Evolutionary conservation across 2,888 invertebrate genomes (phyloP).

Genomic region (Cotesia congregata): DNA sequence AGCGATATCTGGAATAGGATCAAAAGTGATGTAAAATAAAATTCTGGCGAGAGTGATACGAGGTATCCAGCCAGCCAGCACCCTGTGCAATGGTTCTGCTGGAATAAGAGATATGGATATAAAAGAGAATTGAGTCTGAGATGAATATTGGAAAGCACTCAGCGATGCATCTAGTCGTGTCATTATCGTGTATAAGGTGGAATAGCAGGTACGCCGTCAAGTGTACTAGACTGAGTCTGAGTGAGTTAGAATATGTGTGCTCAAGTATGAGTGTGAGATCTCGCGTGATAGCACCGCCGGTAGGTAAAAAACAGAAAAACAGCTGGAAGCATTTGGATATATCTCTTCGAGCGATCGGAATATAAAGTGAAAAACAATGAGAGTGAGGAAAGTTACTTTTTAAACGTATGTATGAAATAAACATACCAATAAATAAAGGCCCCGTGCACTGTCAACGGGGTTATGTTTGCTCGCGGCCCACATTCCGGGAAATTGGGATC

Average conservation of each 20-base stretch:
- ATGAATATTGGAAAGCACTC: constrained; percentile 53
- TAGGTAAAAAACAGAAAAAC: constrained; percentile 43
- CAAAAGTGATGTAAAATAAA: neutral
- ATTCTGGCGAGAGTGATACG: neutral
- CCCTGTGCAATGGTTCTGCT: neutral
- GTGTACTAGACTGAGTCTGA: constrained; percentile 30
- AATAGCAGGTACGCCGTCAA: constrained; percentile 47
- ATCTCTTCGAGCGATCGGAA: constrained; percentile 49
- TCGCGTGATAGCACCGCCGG: neutral
- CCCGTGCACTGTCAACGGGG: too few species aligned
- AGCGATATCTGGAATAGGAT: neutral
- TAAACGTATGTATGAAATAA: neutral
- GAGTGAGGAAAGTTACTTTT: neutral
- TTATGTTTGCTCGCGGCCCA: neutral
- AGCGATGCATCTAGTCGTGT: constrained; percentile 44
- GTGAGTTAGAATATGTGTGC: too few species aligned
- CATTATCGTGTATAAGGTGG: constrained; percentile 49
- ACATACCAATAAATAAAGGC: neutral
- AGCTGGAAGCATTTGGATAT: constrained; percentile 47
- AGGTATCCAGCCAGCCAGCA: neutral
- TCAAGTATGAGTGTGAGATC: neutral
- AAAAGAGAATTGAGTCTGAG: constrained; percentile 36
- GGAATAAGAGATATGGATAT: constrained; percentile 25
- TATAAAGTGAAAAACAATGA: constrained; percentile 24
- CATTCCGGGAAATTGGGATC: neutral